Conservation (phyloP, 2,797 vertebrate species). For the Crocidura indochinensis region DNA sequence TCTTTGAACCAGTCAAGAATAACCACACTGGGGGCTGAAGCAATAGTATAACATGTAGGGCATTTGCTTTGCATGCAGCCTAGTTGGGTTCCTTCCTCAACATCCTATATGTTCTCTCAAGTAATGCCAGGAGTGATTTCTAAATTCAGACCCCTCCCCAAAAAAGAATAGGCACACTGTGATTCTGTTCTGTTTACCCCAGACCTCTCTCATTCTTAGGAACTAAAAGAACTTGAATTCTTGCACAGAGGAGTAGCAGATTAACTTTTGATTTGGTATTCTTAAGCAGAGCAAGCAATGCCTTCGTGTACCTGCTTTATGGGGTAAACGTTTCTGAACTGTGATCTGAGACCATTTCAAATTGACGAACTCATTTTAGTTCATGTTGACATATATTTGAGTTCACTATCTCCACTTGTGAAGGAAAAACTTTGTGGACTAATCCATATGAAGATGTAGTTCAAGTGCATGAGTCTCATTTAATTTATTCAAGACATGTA, state of each 20-base stretch:
- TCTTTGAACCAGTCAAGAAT: slow-evolving; percentile 16
- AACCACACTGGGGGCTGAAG: background rate
- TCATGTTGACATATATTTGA: background rate
- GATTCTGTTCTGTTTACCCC: no score
- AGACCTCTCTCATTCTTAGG: slow-evolving; percentile 19
- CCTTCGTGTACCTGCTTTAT: background rate
- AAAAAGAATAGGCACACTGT: no score
- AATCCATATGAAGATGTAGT: background rate
- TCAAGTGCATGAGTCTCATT: background rate
- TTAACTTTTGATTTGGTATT: background rate
- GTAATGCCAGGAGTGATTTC: no score
- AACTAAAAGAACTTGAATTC: background rate
- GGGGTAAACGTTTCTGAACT: slow-evolving; percentile 18
- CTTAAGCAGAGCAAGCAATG: background rate
- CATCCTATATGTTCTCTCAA: no score
- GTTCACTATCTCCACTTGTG: background rate
- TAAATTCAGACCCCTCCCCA: no score
- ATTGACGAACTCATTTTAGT: background rate
- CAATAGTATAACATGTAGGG: no score
- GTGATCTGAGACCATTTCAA: slow-evolving; percentile 1
- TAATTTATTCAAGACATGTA: background rate
- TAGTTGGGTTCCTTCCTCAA: no score
- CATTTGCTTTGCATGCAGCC: no score
- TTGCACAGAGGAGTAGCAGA: background rate
- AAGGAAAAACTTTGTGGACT: background rate